These are phyloP conservation scores for Pangasianodon hypophthalmus DNA, from an alignment of 2,113 vertebrate genomes.

Conservation along the genomic window DNA sequence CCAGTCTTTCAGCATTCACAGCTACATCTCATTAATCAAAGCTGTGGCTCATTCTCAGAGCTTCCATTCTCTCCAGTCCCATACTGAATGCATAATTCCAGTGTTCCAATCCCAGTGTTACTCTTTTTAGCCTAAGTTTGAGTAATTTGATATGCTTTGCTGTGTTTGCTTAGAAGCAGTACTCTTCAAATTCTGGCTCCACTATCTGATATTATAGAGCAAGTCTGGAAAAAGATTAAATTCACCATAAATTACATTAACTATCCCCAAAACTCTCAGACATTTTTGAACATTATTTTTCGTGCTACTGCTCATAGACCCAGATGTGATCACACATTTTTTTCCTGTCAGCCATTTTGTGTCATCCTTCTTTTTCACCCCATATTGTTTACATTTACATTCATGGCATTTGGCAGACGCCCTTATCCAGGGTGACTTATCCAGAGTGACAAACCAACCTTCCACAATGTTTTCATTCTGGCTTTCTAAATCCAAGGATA, in stretches of 20 bases:
- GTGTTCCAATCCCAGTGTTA: background rate
- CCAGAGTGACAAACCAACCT: background rate
- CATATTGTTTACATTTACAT: background rate
- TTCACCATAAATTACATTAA: background rate
- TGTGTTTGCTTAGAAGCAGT: background rate
- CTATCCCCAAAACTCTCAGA: background rate
- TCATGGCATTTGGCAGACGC: background rate
- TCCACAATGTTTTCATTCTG: background rate
- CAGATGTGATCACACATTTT: background rate
- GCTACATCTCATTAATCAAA: constrained; percentile 49
- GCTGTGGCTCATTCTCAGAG: constrained; percentile 8
- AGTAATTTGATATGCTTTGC: background rate
- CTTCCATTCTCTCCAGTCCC: constrained; percentile 19
- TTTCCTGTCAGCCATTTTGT: background rate
- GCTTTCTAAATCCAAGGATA: background rate
- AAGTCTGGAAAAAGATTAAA: background rate
- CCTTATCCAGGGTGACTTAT: background rate
- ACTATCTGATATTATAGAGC: background rate
- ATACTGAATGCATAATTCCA: constrained; percentile 17
- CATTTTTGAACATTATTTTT: background rate
- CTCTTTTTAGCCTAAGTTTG: background rate
- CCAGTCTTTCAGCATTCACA: constrained; percentile 37
- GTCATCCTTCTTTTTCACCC: constrained; percentile 1
- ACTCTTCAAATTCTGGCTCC: background rate
- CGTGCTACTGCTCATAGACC: constrained; percentile 7